phyloP scores from a whole-genome alignment of 2,888 invertebrate species.

The Pandemis heparana region DNA sequence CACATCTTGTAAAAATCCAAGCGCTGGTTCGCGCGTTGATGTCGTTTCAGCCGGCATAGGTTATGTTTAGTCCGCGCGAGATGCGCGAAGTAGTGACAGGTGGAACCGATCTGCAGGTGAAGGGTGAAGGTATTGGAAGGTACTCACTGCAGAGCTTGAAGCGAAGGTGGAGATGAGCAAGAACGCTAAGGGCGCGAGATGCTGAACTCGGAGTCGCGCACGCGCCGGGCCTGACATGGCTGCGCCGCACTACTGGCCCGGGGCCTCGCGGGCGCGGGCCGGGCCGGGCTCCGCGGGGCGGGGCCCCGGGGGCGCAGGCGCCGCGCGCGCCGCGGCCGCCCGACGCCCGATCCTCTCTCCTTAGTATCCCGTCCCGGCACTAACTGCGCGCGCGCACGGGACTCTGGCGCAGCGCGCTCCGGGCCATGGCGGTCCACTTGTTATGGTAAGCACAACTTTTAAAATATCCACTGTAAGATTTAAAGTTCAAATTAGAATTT shows the following conservation, averaged over 20 bases:
- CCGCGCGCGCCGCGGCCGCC: constrained; percentile 68
- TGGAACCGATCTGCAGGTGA: constrained; percentile 1
- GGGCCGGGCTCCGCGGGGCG: constrained; percentile 65
- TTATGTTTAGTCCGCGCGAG: constrained; percentile 4
- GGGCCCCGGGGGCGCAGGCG: constrained; percentile 63
- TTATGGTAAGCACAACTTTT: constrained; percentile 68
- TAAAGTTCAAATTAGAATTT: not conserved
- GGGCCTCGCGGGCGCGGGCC: constrained; percentile 65
- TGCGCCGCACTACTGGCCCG: constrained; percentile 81
- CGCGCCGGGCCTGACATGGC: constrained; percentile 85
- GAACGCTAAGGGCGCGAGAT: constrained; percentile 69
- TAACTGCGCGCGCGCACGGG: constrained; percentile 84
- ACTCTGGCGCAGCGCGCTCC: constrained; percentile 80
- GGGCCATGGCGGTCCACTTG: constrained; percentile 83
- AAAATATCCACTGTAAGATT: not conserved
- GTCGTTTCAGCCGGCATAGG: constrained; percentile 53
- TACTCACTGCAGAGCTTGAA: constrained; percentile 75
- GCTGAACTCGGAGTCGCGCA: constrained; percentile 73
- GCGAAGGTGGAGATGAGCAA: constrained; percentile 64
- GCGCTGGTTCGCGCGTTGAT: constrained; percentile 55
- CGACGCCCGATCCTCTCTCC: constrained; percentile 76
- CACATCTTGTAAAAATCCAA: constrained; percentile 1
- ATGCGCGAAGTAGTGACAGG: constrained; percentile 2
- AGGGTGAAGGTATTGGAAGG: constrained; percentile 42
- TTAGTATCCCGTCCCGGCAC: constrained; percentile 85